Base-by-base conservation (phyloP, 1,140 invertebrate genomes). In the Monochamus saltuarius region DNA sequence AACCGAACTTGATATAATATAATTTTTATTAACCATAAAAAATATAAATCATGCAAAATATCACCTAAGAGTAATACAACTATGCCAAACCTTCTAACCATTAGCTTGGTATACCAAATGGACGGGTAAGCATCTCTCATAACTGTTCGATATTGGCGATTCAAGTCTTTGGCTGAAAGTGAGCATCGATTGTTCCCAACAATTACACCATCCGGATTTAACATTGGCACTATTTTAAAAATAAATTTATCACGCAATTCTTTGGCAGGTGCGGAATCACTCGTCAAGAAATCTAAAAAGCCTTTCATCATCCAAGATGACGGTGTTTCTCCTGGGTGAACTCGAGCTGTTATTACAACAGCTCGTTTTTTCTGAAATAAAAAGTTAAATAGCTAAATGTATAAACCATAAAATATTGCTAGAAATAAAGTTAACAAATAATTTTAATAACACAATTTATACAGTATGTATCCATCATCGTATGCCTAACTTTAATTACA, bases 221-320 rank as follows among this genome's bases (percentile, higher is more conserved):
- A 75, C 90, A 97, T 95, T 45, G 95, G 95, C 62, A 98, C 89
- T 51, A 98, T 75, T 80, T 98, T 98, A 76, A 98, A 98, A 62
- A 98, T 93, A 78, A 94, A 97, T 74, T 91, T 89, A 70, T 95
- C 90, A 43, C 95, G 82, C n/a, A 98, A 78, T 72, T 91, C 87
- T 69, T 85, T 85, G 2, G 90, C 89, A 69, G 88, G 85, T 66
- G 82, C 84, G 0, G 87, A 85, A 64, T 92, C 89, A 38, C 92
- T 88, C 3, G 94, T 91, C 39, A 97, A 80, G 75, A 91, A 96
- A 74, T 97, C 92, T 78, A 97, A 88, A 53, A 92, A 86, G 45
- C 94, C 95, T 81, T 96, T 95, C 94, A 97, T 97, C 82, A 95
- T 94, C 92, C 92, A 97, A 3, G 92, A 96, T 0, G 94, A 87